Evolutionary conservation across 2,113 vertebrate species (phyloP), one percentile per base, ranked within the genome.

Genomic region (Lutjanus erythropterus): DNA sequence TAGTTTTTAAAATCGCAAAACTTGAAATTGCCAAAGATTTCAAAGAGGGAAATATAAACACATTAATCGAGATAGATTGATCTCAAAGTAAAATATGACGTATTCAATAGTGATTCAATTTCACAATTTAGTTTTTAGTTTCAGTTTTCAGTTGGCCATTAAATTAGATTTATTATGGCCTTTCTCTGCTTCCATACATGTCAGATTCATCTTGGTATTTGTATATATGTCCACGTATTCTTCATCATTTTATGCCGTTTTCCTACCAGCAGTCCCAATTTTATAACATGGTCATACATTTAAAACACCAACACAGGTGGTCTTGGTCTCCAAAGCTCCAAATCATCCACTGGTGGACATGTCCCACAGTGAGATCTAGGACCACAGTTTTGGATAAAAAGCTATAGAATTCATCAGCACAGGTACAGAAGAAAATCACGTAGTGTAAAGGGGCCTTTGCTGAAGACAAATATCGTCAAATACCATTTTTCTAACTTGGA

Each of bases 401-500:
- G 44, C 16, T 27, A 18, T 21, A 35, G 5, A n/a, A 18, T 21
- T 25, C 11, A 12, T 7, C 27, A 25, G 31, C 41, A 25, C 6
- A 27, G 41, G 1, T 55, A 25, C 27, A 65, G 35, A 70, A 33
- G 16, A 41, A 25, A 33, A 47, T 25, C 72, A 35, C 29, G 2
- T 5, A 23, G 39, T 6, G 2, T 29, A 61, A 33, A 44, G 62
- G 59, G 3, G 29, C 21, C 31, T 21, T 46, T 58, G 50, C 55
- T 3, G 71, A 61, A 76, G 35, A 53, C 60, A n/a, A 14, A 72
- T 6, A 55, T 42, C 27, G 41, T 7, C 33, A 29, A 31, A 67
- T 21, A 59, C 16, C 27, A 12, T 39, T 19, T 47, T 9, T 55
- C 33, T n/a, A n/a, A 44, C 31, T 12, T 31, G 9, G 42, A 62